Evolutionary conservation across 2,797 vertebrate species (phyloP).

Genomic region (Myotis daubentonii): DNA sequence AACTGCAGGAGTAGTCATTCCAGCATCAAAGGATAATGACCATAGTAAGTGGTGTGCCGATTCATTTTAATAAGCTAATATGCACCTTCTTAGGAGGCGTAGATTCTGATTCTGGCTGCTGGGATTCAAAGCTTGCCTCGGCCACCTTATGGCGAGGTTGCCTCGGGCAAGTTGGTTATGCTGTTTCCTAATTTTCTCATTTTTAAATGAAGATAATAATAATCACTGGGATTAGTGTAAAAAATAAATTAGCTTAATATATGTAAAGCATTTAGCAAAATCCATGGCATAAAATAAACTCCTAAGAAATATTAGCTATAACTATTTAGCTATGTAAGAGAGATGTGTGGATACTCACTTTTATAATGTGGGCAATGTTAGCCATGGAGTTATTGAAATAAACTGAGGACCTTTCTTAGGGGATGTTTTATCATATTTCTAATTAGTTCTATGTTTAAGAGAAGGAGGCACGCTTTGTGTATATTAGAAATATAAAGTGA

Average conservation of each 20-base stretch:
- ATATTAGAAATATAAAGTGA: not conserved
- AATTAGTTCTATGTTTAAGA: not conserved
- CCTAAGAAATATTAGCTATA: not conserved
- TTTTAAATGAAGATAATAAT: not conserved
- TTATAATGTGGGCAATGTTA: not conserved
- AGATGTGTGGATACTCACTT: not conserved
- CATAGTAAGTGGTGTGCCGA: not conserved
- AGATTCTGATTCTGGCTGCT: not conserved
- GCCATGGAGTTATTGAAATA: not conserved
- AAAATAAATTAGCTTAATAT: not conserved
- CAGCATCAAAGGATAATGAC: not conserved
- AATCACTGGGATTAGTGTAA: not conserved
- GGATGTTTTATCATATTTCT: not conserved
- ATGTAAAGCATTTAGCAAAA: not conserved
- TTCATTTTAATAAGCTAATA: not conserved
- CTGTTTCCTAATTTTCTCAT: not conserved
- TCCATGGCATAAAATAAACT: not conserved
- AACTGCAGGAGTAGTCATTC: not conserved
- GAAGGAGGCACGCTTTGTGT: not conserved
- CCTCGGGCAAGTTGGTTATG: not conserved
- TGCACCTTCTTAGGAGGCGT: not conserved
- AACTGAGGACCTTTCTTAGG: not conserved
- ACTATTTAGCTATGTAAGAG: not conserved
- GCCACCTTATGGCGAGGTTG: not conserved
- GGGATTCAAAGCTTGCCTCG: not conserved